phyloP scores from a whole-genome alignment of 2,797 vertebrate species.

The Neomorphus geoffroyi region DNA sequence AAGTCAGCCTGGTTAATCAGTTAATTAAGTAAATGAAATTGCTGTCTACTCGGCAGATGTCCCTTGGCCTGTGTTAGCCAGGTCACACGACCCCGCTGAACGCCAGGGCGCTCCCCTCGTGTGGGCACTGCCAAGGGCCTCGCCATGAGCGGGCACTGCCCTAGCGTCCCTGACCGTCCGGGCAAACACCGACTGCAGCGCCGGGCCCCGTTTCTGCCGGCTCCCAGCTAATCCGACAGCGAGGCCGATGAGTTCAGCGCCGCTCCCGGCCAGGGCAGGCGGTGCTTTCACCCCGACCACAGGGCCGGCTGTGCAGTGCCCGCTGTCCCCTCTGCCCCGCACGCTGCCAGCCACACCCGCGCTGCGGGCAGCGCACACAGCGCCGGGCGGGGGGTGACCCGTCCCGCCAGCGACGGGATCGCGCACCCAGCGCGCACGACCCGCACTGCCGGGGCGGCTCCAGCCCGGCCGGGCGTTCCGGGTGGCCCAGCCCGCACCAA shows the following conservation, averaged over 20 bases:
- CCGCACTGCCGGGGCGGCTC: too few relatives aligned
- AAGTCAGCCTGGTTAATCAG: neutral
- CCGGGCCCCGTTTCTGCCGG: neutral
- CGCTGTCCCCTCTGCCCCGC: too few relatives aligned
- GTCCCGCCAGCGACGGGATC: too few relatives aligned
- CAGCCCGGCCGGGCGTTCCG: too few relatives aligned
- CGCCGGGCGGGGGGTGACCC: too few relatives aligned
- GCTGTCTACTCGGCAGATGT: neutral
- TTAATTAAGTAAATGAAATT: neutral
- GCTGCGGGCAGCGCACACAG: too few relatives aligned
- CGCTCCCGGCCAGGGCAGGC: fast-evolving
- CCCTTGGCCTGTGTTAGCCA: neutral
- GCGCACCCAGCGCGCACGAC: too few relatives aligned
- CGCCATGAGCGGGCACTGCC: neutral
- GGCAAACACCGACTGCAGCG: neutral
- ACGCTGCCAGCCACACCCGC: too few relatives aligned
- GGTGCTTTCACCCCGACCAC: too few relatives aligned
- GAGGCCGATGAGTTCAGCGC: fast-evolving
- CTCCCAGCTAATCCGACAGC: neutral
- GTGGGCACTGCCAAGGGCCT: neutral
- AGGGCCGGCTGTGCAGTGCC: too few relatives aligned
- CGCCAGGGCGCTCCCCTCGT: fast-evolving
- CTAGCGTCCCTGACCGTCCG: neutral
- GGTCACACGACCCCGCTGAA: neutral
- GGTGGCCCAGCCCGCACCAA: neutral